phyloP scores from a whole-genome alignment of 2,888 invertebrate species.

The Cryptops parisi region DNA sequence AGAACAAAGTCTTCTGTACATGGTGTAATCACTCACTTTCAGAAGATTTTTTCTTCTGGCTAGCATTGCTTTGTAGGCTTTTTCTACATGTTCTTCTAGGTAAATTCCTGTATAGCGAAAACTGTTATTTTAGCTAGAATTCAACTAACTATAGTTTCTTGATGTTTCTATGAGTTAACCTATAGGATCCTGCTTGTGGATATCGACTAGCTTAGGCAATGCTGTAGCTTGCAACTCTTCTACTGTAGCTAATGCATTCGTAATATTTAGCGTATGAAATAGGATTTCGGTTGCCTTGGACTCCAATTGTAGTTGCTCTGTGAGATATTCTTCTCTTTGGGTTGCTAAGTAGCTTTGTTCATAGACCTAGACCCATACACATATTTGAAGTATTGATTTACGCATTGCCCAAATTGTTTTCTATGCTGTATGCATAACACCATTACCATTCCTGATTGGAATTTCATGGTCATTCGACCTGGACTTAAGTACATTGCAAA shows the following conservation, averaged over 20 bases:
- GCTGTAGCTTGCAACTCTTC: slow-evolving; percentile 12
- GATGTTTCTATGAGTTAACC: too few species aligned
- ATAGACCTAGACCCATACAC: slow-evolving; percentile 11
- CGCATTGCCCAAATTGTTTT: neutral
- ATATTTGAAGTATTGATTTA: neutral
- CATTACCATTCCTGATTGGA: slow-evolving; percentile 14
- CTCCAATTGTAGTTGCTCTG: slow-evolving; percentile 15
- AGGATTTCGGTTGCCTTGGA: slow-evolving; percentile 14
- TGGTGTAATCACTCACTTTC: too few species aligned
- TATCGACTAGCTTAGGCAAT: slow-evolving; percentile 15
- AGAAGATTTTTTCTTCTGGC: slow-evolving; percentile 11
- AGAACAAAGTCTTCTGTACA: too few species aligned
- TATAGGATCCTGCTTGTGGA: slow-evolving; percentile 16
- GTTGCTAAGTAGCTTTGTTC: slow-evolving; percentile 17
- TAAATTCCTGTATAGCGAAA: neutral
- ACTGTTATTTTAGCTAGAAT: neutral
- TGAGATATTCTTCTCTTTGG: slow-evolving; percentile 17
- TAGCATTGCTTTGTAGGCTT: slow-evolving; percentile 15
- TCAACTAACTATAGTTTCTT: too few species aligned
- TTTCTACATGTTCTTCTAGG: slow-evolving; percentile 13
- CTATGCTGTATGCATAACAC: neutral
- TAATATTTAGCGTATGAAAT: slow-evolving; percentile 16
- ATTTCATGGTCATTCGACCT: slow-evolving; percentile 13
- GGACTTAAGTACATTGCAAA: slow-evolving; percentile 17
- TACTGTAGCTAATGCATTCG: slow-evolving; percentile 16